A percentile compares a stretch with the other conserved stretches of the same genome.
Evolutionary conservation across 2,113 vertebrate genomes (phyloP).

Genomic region (Dasyprocta punctata): DNA sequence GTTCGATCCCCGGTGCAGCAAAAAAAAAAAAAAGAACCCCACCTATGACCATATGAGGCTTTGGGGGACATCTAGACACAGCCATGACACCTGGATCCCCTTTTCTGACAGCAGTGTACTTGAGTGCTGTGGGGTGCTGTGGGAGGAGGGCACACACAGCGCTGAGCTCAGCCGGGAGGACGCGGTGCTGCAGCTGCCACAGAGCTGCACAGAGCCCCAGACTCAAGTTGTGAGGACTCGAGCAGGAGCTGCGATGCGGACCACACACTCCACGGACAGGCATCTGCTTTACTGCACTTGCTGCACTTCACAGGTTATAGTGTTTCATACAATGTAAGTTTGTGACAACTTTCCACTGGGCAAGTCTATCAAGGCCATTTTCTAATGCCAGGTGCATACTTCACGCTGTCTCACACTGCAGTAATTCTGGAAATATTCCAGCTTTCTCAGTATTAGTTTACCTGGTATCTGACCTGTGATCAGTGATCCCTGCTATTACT

Average conservation of each 20-base stretch:
- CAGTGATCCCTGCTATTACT: not conserved
- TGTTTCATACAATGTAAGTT: not conserved
- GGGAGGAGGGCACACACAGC: too few species aligned
- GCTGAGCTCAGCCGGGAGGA: not conserved
- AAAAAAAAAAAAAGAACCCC: too few species aligned
- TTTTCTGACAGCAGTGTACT: not conserved
- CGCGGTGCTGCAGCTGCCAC: too few species aligned
- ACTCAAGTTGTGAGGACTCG: not conserved
- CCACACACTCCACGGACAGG: not conserved
- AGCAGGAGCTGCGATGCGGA: not conserved
- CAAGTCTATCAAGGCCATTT: not conserved
- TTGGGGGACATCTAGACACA: too few species aligned
- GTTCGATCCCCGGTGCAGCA: too few species aligned
- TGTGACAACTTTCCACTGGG: not conserved
- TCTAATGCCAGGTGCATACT: not conserved
- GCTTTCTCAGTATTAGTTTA: not conserved
- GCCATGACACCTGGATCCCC: not conserved
- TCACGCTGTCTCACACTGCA: not conserved
- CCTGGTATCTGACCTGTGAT: not conserved
- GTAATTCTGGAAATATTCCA: not conserved
- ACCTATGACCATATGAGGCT: too few species aligned
- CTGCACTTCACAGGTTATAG: too few species aligned
- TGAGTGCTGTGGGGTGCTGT: not conserved
- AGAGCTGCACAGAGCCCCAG: too few species aligned
- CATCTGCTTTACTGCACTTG: too few species aligned